These are phyloP conservation scores for Muscicapa comitata DNA, from an alignment of 2,797 vertebrate species.

Conservation along the genomic window DNA sequence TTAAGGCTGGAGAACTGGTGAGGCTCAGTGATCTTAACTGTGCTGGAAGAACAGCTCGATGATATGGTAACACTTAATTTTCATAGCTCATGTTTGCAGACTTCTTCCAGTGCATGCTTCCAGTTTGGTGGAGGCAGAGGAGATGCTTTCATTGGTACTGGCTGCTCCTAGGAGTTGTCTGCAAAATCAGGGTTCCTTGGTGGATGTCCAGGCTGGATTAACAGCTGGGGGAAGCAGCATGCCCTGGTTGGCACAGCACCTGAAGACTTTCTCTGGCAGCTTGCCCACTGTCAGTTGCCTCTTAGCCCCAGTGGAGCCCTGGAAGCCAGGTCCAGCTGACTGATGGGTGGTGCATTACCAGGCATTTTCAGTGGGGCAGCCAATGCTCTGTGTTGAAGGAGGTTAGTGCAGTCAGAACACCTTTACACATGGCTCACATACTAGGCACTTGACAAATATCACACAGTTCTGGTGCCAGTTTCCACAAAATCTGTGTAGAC, in stretches of 20 bases:
- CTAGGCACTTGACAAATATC: background rate
- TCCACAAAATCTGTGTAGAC: background rate
- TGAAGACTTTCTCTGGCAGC: background rate
- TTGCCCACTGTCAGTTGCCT: background rate
- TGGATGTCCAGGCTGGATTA: background rate
- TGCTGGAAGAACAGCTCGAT: background rate
- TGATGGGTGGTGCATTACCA: background rate
- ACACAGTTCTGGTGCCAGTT: background rate
- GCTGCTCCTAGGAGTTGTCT: background rate
- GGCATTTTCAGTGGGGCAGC: background rate
- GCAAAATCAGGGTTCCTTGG: background rate
- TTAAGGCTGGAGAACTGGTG: background rate
- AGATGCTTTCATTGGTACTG: background rate
- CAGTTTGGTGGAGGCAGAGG: background rate
- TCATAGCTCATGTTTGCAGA: background rate
- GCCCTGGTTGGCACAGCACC: background rate
- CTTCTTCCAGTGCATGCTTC: rapidly evolving
- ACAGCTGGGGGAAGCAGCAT: background rate
- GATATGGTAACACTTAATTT: background rate
- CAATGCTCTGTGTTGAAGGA: background rate
- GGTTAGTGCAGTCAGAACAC: background rate
- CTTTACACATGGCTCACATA: background rate
- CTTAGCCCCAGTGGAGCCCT: background rate
- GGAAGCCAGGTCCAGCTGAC: background rate
- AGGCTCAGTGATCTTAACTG: background rate